Base-by-base conservation (phyloP, 2,888 invertebrate species). In the Spodoptera exigua region DNA sequence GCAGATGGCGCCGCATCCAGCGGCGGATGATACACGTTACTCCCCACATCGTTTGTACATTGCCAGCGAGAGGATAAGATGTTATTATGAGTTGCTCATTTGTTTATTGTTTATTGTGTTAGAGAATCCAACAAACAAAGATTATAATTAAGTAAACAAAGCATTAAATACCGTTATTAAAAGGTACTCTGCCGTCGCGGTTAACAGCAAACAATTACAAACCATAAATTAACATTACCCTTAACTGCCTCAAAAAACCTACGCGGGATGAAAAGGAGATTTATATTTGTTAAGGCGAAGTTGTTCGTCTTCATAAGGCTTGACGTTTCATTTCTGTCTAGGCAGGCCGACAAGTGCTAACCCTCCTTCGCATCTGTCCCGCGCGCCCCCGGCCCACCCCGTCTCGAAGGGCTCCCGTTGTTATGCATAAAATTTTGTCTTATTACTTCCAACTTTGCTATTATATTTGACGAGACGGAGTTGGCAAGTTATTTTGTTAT, bases 401-500 rank as follows among this genome's bases (percentile, higher is more conserved):
- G 76, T 80, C 78, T 82, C 82, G 73, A 80, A 86, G 84, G 82
- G 85, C 85, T 86, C 91, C 91, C 92, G 91, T 91, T 91, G 91
- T 92, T 93, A 92, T 92, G 93, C 93, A 93, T 93, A 92, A 92
- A 93, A 93, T 93, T 92, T 92, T 91, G 92, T 92, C 93, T 93
- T 93, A 93, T 93, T 93, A 93, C 92, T 92, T 90, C 88, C 87
- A 92, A 93, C 92, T 93, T 93, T 85, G 91, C 91, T 90, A 92
- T 93, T 93, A 93, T 92, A 92, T 92, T 91, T 91, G 92, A 92
- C 92, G 91, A 90, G 90, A 85, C 85, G 82, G 87, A 93, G 92
- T 92, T 92, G 84, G 87, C 85, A 93, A 93, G 93, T 93, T 93
- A 92, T 93, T 93, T 91, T 92, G 93, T 93, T 93, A 93, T 93